Conservation (phyloP, 2,797 vertebrate genomes). For the Rhyacichthys aspro region DNA sequence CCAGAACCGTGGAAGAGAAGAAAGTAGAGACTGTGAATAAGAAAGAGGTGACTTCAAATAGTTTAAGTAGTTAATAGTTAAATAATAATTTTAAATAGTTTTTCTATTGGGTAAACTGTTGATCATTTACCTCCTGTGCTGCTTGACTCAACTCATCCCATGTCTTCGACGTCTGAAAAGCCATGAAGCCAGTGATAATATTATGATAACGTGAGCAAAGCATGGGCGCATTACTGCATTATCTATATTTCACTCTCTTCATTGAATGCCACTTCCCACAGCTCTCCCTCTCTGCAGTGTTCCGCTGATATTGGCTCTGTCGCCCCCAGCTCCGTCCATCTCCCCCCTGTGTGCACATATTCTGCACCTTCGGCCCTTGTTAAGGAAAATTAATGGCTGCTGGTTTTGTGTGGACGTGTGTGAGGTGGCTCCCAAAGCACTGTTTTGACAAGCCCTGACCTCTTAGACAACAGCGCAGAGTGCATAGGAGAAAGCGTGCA, state of each 20-base stretch:
- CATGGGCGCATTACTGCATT: conserved; percentile 53
- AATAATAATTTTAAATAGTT: conserved; percentile 46
- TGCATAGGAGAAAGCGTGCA: conserved; percentile 32
- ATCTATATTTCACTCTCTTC: conserved; percentile 42
- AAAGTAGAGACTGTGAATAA: conserved; percentile 13
- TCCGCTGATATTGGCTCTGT: conserved; percentile 40
- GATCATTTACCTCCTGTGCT: conserved; percentile 47
- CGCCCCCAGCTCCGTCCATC: conserved; percentile 30
- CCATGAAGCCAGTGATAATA: too few species aligned
- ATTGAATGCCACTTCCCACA: conserved; percentile 45
- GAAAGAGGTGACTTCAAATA: conserved; percentile 24
- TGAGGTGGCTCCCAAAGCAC: conserved; percentile 58
- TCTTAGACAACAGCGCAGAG: conserved; percentile 42
- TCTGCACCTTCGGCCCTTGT: conserved; percentile 48
- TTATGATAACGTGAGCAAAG: conserved; percentile 28
- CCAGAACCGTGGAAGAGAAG: conserved; percentile 27
- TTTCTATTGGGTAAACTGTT: conserved; percentile 47
- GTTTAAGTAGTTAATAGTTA: too few species aligned
- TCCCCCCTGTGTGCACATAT: conserved; percentile 21
- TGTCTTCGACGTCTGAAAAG: background rate
- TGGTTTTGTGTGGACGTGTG: conserved; percentile 37
- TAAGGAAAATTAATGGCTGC: conserved; percentile 68
- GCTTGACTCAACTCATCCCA: conserved; percentile 31
- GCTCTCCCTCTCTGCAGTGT: conserved; percentile 49
- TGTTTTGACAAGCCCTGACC: conserved; percentile 68